Evolutionary conservation across 2,888 invertebrate genomes (phyloP), one percentile per base, ranked within the genome.

Genomic region (Apamea sordens): DNA sequence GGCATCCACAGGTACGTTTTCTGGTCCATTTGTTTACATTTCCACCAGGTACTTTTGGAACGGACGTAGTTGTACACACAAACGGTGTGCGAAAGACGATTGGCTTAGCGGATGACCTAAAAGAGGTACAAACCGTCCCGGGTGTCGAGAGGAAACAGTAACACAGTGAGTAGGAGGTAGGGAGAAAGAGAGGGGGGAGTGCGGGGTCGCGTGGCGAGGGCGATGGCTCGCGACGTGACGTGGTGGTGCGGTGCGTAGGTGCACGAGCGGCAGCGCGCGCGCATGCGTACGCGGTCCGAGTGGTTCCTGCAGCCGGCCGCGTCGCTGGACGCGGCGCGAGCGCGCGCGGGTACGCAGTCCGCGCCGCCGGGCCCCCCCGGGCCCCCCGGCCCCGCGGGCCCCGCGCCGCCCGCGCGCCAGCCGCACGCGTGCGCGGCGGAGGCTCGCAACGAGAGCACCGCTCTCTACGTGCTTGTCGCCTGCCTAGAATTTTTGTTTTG

Each of bases 241-340:
- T 59, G 82, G 84, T 90, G 79, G 67, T 73, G 80, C 74, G 85
- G 77, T 72, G 94, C 94, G 71, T 71, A 99, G 98, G 99, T 99
- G 91, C 99, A 99, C 97, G 99, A 99, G 97, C 98, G 99, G 94
- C 99, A 99, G 97, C 98, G 99, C 88, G 99, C 99, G 94, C 98
- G 99, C 91, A 99, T 99, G 99, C 98, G 99, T 94, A 99, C 99
- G 89, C 98, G 99, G 90, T 99, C 99, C 82, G 99, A 99, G 97
- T 99, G 99, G 99, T 99, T 99, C 97, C 98, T 99, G 95, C 98
- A 98, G 92, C 98, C 98, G 80, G 97, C 97, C 87, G 97, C 97
- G 83, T 95, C 97, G 93, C 93, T 96, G 95, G 96, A 96, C 93
- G 95, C 93, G 91, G 91, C 93, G 90, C 94, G 95, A 85, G 86